Evolutionary conservation across 2,113 vertebrate species (phyloP).

Genomic region (Prionailurus bengalensis): DNA sequence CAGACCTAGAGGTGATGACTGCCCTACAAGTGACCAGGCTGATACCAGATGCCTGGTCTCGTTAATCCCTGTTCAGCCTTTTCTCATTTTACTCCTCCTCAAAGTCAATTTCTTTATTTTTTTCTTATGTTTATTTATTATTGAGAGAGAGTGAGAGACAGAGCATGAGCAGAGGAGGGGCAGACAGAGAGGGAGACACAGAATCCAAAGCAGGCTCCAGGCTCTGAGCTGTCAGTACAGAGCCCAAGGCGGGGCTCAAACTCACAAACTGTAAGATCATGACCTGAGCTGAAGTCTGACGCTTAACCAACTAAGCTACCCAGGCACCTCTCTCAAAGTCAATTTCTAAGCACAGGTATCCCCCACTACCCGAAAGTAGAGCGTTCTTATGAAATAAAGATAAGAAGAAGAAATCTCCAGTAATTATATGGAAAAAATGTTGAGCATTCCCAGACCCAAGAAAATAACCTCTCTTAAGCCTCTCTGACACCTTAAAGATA

Average conservation of each 20-base stretch:
- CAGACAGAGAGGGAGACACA: no score
- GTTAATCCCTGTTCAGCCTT: neutral
- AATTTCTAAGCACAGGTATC: neutral
- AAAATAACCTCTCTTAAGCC: neutral
- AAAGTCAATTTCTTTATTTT: neutral
- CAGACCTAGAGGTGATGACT: neutral
- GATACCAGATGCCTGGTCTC: neutral
- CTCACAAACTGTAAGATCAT: neutral
- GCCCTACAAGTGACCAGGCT: neutral
- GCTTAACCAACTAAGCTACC: neutral
- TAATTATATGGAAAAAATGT: neutral
- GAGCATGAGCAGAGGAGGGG: no score
- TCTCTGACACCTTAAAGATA: neutral
- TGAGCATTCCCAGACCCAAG: neutral
- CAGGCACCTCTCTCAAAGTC: neutral
- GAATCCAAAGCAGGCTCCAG: no score
- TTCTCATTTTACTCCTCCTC: neutral
- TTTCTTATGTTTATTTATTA: no score
- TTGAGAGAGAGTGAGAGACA: no score
- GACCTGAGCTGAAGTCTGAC: neutral
- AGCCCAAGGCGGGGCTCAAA: no score
- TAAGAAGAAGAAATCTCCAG: neutral
- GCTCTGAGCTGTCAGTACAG: no score
- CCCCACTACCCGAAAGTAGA: neutral
- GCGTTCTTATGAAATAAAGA: neutral